Conservation (phyloP, 2,113 vertebrate genomes). For the Tapirus terrestris region DNA sequence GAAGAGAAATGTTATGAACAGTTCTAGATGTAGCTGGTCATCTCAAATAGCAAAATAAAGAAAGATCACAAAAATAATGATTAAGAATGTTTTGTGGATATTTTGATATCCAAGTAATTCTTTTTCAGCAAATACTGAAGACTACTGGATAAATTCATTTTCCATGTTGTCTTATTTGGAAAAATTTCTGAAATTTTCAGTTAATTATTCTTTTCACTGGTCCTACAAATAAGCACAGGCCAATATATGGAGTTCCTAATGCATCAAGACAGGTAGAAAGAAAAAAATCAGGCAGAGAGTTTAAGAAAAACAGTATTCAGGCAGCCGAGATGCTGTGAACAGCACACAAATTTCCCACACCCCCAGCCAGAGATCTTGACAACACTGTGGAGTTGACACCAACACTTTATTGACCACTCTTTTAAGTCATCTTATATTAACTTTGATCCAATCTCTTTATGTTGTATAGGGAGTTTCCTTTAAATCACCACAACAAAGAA, state of each 20-base stretch:
- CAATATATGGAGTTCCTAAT: neutral
- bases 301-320: neutral
- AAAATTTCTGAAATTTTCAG: neutral
- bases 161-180: neutral
- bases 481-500: constrained; percentile 48
- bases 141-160: constrained; percentile 35
- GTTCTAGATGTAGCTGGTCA: neutral
- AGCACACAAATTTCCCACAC: neutral
- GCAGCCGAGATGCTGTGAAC: neutral
- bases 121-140: constrained; percentile 32
- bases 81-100: neutral
- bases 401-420: neutral
- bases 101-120: neutral
- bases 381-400: neutral
- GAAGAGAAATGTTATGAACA: neutral
- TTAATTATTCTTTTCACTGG: neutral
- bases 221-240: neutral
- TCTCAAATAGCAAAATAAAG: neutral
- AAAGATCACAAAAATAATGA: neutral
- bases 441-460: neutral
- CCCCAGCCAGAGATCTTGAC: neutral
- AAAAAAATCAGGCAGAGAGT: neutral
- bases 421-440: neutral
- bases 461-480: neutral
- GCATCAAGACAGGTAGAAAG: neutral